Conservation (phyloP, 2,797 vertebrate genomes). For the Gymnothorax reevesii region DNA sequence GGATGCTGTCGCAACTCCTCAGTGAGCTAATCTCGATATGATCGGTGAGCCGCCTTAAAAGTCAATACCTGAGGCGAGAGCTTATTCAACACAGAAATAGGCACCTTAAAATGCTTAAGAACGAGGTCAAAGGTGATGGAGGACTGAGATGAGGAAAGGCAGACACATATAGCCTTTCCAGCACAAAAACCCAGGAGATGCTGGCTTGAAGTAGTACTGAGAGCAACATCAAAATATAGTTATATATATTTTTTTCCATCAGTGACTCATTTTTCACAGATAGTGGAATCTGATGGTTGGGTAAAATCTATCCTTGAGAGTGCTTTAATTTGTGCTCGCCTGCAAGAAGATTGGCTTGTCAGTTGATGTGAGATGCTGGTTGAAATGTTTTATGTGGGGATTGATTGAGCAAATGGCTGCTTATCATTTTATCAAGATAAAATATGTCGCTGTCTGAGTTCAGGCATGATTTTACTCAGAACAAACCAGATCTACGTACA, state of each 20-base stretch:
- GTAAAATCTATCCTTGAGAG: neutral
- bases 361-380: neutral
- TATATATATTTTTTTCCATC: neutral
- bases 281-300: neutral
- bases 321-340: neutral
- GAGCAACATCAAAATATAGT: neutral
- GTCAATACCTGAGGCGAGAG: slow-evolving; percentile 9
- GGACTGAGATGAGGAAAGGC: neutral
- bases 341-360: neutral
- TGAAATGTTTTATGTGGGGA: neutral
- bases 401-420: neutral
- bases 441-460: neutral
- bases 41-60: neutral
- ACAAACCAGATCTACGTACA: neutral
- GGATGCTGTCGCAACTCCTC: neutral
- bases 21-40: neutral
- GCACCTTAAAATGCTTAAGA: neutral
- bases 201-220: neutral
- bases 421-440: neutral
- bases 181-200: neutral
- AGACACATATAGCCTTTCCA: neutral
- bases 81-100: neutral
- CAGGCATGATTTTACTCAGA: neutral
- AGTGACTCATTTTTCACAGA: neutral
- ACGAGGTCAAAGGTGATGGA: neutral